Evolutionary conservation across 2,797 vertebrate genomes (phyloP), one percentile per base, ranked within the genome.

Genomic region (Cephalopachus bancanus): DNA sequence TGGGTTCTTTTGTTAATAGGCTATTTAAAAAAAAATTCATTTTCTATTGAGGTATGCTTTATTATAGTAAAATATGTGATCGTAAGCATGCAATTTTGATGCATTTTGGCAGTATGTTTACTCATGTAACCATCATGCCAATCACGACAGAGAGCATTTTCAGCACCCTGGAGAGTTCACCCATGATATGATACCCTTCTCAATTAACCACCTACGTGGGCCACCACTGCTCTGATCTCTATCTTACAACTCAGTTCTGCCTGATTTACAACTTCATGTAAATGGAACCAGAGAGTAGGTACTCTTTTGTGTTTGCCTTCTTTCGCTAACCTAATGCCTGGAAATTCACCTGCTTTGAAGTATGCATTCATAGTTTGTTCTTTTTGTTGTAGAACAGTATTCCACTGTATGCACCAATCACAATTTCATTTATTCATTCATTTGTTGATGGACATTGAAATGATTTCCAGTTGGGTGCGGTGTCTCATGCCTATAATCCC

Each of bases 1-100:
- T 67, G 51, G 49, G 24, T n/a, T 64, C 71, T 93, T 95, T 83
- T 30, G 15, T 37, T 30, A 86, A 62, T 20, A 89, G 15, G 10
- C 62, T 71, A 37, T 83, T 75, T 37, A 37, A 37, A 37, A 37
- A 37, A 37, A 37, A 37, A 69, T 26, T 28, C 78, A 65, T 85
- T 91, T 92, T 87, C 12, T 64, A 33, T 60, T 91, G 37, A 92
- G 4, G 7, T 78, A 30, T 74, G 74, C 75, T 76, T 96, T 94
- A 64, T 33, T 65, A 6, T 3, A 53, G 6, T 49, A 79, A 80
- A 67, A 11, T 20, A 67, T 49, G 22, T 37, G 26, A 65, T 81
- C 10, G 37, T 37, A 55, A 74, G 16, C 3, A 8, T 65, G 14
- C 22, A 69, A 22, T 49, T 44, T 44, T 20, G 15, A 62, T 78